phyloP scores from a whole-genome alignment of 1,140 invertebrate genomes.

The Samia ricini region DNA sequence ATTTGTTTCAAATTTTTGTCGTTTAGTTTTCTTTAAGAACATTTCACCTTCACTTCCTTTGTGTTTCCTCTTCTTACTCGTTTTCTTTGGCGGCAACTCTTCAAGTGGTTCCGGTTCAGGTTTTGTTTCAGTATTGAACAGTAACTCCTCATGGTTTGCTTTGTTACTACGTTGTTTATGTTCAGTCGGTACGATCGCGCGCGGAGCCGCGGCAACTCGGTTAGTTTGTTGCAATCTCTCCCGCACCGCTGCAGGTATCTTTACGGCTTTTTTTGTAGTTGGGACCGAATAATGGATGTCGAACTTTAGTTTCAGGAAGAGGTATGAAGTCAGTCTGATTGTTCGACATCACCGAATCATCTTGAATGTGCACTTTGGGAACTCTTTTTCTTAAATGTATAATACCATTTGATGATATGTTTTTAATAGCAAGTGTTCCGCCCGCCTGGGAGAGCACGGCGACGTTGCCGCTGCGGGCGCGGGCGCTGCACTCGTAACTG shows the following conservation, averaged over 20 bases:
- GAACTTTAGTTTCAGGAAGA: conserved; percentile 56
- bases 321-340: conserved; percentile 52
- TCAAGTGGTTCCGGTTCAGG: conserved; percentile 16
- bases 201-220: no score
- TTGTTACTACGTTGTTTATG: conserved; percentile 35
- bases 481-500: conserved; percentile 38
- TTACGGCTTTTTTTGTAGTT: conserved; percentile 53
- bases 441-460: conserved; percentile 28
- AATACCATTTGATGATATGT: conserved; percentile 30
- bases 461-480: conserved; percentile 23
- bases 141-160: background rate
- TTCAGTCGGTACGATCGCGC: no score
- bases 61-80: conserved; percentile 47
- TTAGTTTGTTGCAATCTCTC: conserved; percentile 34
- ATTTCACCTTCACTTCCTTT: conserved; percentile 21
- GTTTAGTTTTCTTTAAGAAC: conserved; percentile 35
- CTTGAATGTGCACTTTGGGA: conserved; percentile 45
- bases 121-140: conserved; percentile 6
- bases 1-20: conserved; percentile 37
- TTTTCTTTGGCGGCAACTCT: conserved; percentile 24
- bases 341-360: conserved; percentile 38
- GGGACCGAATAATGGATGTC: conserved; percentile 62
- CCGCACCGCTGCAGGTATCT: conserved; percentile 35
- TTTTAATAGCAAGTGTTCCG: conserved; percentile 36
- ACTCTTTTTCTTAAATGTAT: conserved; percentile 47